Base-by-base conservation (phyloP, 1,140 invertebrate species). In the Heterodera carotae region DNA sequence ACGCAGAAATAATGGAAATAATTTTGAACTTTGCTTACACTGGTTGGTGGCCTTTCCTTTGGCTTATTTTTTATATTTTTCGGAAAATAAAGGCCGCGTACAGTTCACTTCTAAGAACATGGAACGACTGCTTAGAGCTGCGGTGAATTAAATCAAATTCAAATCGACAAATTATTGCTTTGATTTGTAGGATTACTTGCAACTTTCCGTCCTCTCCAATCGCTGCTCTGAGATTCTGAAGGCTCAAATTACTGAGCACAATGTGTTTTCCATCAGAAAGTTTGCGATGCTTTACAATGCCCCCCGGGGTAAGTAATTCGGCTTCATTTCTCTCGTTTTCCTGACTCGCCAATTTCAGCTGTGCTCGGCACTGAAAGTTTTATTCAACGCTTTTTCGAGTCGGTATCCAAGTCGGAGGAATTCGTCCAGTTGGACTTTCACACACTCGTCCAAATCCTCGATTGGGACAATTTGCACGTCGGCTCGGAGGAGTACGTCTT, bases 21-120 rank as follows among this genome's bases (percentile, higher is more conserved):
- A 89, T 95, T 36, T 92, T 96, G 25, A 93, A 94, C 87, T 96
- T 93, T 90, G 93, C 93, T 0, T 96, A 96, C 85, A 93, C 91
- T 84, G 94, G 94, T 0, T 90, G 91, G 80, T 27, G 27, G 27
- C 29, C 8, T 0, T 10, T 31, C 22, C 6, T 34, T 66, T 27
- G n/a, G 25, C 25, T 1, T 15, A 10, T 31, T 31, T 29, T 18
- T 43, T 8, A 43, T 43, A 66, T 29, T 66, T 31, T 22, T 29
- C 22, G 6, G 7, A 4, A 66, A 66, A 66, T 66, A 31, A 66
- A 66, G 62, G 62, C 10, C 72, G 53, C 8, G 91, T 96, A 36
- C 91, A 91, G 48, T 92, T 96, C 68, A 92, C 92, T 86, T 91
- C 91, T 77, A 90, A 90, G 76, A 95, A 95, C 90, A 93, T 95